phyloP scores from a whole-genome alignment of 2,888 invertebrate species.

The Scaptomyza tumidula region DNA sequence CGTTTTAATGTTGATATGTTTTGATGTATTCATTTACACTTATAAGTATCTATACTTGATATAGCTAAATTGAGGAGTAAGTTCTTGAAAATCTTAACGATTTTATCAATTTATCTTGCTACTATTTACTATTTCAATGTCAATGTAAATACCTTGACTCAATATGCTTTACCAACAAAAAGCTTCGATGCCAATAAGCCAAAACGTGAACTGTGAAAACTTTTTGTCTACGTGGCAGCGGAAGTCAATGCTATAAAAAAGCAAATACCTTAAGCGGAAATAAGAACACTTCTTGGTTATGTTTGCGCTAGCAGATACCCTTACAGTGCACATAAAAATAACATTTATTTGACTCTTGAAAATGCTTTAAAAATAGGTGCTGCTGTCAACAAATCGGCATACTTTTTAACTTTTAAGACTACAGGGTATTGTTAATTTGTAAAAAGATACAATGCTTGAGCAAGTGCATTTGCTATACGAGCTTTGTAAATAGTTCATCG shows the following conservation, averaged over 20 bases:
- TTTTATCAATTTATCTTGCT: not conserved
- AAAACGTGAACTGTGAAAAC: constrained; percentile 30
- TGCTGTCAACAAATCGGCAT: too few species aligned
- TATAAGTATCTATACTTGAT: too few species aligned
- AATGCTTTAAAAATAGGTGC: not conserved
- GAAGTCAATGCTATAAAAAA: constrained; percentile 65
- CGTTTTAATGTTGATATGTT: too few species aligned
- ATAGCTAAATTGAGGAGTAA: too few species aligned
- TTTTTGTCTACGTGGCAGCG: constrained; percentile 63
- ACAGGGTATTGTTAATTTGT: not conserved
- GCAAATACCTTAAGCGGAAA: constrained; percentile 64
- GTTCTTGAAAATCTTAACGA: not conserved
- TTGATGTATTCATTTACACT: not conserved
- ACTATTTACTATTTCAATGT: constrained; percentile 5
- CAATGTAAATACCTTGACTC: constrained; percentile 7
- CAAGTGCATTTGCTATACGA: constrained; percentile 6
- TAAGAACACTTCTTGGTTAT: constrained; percentile 45
- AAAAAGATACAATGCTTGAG: not conserved
- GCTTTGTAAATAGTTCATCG: constrained; percentile 30
- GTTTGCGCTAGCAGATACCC: constrained; percentile 24
- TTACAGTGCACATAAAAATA: not conserved
- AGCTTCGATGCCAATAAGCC: not conserved
- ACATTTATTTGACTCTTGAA: not conserved
- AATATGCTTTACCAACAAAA: not conserved
- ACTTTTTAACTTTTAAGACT: not conserved